These are phyloP conservation scores for Struthidea cinerea DNA, from an alignment of 2,113 vertebrate genomes.

Conservation along the genomic window DNA sequence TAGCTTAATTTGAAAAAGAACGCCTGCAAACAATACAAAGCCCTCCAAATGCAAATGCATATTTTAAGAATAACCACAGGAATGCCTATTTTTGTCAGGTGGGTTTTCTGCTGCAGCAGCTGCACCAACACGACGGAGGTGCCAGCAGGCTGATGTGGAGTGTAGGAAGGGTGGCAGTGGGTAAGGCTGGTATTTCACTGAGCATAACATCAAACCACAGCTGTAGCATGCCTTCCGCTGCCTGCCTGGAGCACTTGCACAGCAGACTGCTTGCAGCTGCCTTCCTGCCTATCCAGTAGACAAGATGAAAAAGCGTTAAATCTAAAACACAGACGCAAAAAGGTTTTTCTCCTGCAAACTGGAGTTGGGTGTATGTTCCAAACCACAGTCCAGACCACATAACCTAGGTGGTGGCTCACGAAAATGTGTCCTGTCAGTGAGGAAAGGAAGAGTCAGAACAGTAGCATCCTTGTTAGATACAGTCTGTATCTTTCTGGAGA, in stretches of 20 bases:
- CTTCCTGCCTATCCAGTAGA: neutral
- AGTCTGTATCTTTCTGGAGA: neutral
- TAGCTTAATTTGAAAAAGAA: neutral
- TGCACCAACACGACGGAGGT: neutral
- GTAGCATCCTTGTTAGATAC: neutral
- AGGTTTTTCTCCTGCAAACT: neutral
- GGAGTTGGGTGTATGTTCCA: neutral
- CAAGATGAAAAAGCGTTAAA: neutral
- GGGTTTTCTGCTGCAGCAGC: neutral
- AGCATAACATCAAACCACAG: slow-evolving; percentile 32
- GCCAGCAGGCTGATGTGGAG: neutral
- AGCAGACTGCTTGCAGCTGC: neutral
- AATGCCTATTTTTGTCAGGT: neutral
- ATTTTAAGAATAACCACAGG: neutral
- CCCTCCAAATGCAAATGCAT: neutral
- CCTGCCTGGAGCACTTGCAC: neutral
- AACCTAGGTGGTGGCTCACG: neutral
- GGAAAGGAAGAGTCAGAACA: neutral
- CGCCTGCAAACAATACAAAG: neutral
- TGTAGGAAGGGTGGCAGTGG: neutral
- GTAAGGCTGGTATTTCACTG: neutral
- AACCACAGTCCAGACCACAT: neutral
- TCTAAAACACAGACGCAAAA: neutral
- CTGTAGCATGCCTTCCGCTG: slow-evolving; percentile 26
- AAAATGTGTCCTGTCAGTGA: accelerated